Evolutionary conservation across 64 coral and sea anemone species (phyloP), one percentile per base, ranked within the genome.

Genomic region (Pocillopora damicornis): DNA sequence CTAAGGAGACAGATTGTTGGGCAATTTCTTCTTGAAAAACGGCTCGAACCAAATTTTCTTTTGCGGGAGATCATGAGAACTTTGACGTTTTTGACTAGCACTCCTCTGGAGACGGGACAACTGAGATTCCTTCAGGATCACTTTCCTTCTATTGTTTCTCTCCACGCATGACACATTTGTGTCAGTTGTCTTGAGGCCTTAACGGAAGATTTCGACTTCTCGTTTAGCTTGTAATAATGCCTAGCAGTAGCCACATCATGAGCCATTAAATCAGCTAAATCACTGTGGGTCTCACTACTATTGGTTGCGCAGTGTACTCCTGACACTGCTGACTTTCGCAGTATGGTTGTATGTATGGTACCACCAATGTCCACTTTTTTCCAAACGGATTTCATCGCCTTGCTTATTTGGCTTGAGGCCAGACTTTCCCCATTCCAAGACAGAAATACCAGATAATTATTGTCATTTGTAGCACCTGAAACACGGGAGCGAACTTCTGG

Each of bases 311-410:
- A 35, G 73, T 75, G 73, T 37, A 75, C 22, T 75, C 30, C 9
- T 75, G 34, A 34, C 14, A 75, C 0, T n/a, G 73, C 73, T 34
- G 73, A 75, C 73, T 36, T 37, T 75, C 23, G 73, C 8, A 75
- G 30, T 34, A 36, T 30, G 10, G 1, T 75, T 75, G 73, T 35
- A 14, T 34, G 26, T 22, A 34, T n/a, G 26, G 22, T 26, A 14
- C 26, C 67, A 63, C 76, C 65, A 38, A 80, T 59, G 65, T 76
- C 30, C 26, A 74, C 81, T 64, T 91, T 91, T 63, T 83, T 83
- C 89, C 81, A 86, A 12, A 82, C 57, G n/a, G 89, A 91, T 57
- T 83, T 83, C 36, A 91, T 86, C 17, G 73, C 23, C 60, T 83
- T 84, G 73, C 83, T 73, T 35, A 86, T 76, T 86, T 91, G 81